Evolutionary conservation across 2,113 vertebrate genomes (phyloP).

Genomic region (Hiodon alosoides): DNA sequence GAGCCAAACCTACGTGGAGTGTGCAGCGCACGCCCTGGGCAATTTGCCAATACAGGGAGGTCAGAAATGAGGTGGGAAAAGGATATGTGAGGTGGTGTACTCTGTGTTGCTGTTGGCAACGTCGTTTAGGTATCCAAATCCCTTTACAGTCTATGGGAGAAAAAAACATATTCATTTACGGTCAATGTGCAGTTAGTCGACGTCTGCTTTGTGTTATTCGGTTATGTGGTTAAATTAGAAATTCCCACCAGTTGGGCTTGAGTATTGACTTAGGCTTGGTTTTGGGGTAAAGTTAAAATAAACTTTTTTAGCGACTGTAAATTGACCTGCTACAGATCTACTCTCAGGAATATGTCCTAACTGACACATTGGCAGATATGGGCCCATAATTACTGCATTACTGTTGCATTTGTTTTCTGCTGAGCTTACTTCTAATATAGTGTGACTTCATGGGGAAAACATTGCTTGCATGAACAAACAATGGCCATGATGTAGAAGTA

Average conservation of each 20-base stretch:
- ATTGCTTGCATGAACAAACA: neutral
- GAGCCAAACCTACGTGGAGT: constrained; percentile 12
- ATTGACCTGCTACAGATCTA: constrained; percentile 36
- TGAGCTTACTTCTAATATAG: constrained; percentile 4
- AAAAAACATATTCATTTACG: constrained; percentile 43
- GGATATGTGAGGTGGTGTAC: constrained; percentile 43
- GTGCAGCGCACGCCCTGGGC: constrained; percentile 21
- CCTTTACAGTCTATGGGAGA: constrained; percentile 34
- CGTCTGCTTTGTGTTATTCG: constrained; percentile 42
- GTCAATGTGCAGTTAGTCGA: constrained; percentile 28
- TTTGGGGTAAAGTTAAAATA: constrained; percentile 47
- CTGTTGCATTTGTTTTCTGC: neutral
- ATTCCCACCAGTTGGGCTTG: constrained; percentile 34
- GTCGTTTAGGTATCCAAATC: constrained; percentile 26
- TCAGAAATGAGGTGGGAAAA: neutral
- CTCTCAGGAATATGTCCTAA: constrained; percentile 27
- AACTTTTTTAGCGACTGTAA: constrained; percentile 28
- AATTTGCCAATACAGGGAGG: neutral
- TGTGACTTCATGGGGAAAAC: constrained; percentile 12
- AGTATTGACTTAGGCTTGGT: constrained; percentile 31
- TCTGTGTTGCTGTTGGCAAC: constrained; percentile 54
- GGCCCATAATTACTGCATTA: constrained; percentile 1
- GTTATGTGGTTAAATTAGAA: constrained; percentile 44
- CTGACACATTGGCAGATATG: neutral
- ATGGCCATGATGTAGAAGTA: neutral